Evolutionary conservation across 2,888 invertebrate species (phyloP), one percentile per base, ranked within the genome.

Genomic region (Heteromurus nitidus): DNA sequence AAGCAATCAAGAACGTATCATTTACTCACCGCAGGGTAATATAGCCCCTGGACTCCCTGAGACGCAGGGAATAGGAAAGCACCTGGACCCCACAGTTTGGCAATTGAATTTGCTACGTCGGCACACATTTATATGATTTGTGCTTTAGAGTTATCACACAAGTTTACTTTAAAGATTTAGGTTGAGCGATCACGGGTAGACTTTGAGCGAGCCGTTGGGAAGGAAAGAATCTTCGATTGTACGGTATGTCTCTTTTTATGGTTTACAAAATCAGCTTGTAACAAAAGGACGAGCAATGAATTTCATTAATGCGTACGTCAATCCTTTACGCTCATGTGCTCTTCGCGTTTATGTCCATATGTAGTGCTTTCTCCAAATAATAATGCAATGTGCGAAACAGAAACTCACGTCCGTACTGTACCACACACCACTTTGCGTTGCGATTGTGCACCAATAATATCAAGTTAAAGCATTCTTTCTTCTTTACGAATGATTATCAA

Each of bases 11-110:
- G 36, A 36, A 36, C 13, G 5, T 9, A 36, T 9, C n/a, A 47
- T 47, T 11, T 30, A 81, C 85, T 85, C 81, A 85, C 85, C 94
- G 96, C 95, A 94, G 95, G 96, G 93, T 96, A 96, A 92, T 95
- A 96, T 94, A 96, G 82, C 70, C 85, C 85, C 73, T 86, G 86
- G 64, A 86, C 95, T 93, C 96, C 96, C 94, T 95, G 96, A 92
- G 85, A 80, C 50, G 95, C 95, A 93, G 95, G 95, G 93, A 96
- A 94, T 92, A 96, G 95, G 92, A 95, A 96, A 91, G 95, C 95
- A 93, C 95, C 95, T 92, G 95, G 94, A 92, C 96, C 95, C 96
- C 96, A 96, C 96, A 96, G 96, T 93, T 96, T 96, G 96, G 93
- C 93, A 93, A 95, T 93, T 93, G 86, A 86, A 83, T 85, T 86